These are phyloP conservation scores for Oedothorax gibbosus DNA, from an alignment of 1,140 invertebrate species.

Conservation along the genomic window DNA sequence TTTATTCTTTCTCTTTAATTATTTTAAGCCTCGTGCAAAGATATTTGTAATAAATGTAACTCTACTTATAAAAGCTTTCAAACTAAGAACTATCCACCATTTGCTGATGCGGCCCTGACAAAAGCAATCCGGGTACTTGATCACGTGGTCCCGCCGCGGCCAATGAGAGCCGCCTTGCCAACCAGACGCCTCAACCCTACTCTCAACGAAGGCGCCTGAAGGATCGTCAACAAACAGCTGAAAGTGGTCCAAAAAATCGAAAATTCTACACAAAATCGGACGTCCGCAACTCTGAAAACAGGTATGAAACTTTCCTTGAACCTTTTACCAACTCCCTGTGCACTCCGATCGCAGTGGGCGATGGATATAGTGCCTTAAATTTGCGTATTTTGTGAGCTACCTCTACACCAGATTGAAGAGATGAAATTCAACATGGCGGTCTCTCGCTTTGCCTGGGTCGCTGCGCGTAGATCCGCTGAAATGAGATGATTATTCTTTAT, in stretches of 20 bases:
- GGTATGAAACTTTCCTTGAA: slow-evolving; percentile 54
- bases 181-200: slow-evolving; percentile 57
- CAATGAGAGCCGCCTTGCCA: slow-evolving; percentile 13
- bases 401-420: background rate
- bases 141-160: slow-evolving; percentile 22
- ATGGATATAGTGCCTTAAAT: slow-evolving; percentile 7
- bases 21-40: no score
- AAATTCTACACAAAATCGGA: slow-evolving; percentile 17
- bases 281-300: background rate
- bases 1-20: no score
- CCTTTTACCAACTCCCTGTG: slow-evolving; percentile 30
- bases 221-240: slow-evolving; percentile 46
- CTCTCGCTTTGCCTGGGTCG: background rate
- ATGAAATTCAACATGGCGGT: slow-evolving; percentile 58
- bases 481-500: background rate
- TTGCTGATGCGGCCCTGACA: slow-evolving; percentile 59
- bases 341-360: background rate
- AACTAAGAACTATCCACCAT: slow-evolving; percentile 29
- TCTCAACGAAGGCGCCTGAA: slow-evolving; percentile 48
- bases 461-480: slow-evolving; percentile 3
- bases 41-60: no score
- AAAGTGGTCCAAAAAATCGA: slow-evolving; percentile 1
- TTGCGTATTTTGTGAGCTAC: slow-evolving; percentile 18
- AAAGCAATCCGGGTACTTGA: slow-evolving; percentile 60
- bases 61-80: background rate